These are phyloP conservation scores for Oceanodroma leucorhoa DNA, from an alignment of 2,797 vertebrate genomes.

Conservation along the genomic window DNA sequence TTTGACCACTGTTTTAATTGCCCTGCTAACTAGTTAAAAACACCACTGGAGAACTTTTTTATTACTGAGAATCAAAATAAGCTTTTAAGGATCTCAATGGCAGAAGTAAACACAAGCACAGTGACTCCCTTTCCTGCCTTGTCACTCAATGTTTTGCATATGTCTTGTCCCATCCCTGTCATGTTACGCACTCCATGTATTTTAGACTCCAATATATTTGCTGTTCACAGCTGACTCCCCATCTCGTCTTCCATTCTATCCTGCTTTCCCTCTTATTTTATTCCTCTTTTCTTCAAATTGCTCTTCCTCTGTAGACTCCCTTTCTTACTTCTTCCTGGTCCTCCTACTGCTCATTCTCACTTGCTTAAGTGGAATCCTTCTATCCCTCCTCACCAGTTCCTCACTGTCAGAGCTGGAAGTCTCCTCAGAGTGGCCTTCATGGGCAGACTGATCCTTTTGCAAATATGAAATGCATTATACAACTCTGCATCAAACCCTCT, in stretches of 20 bases:
- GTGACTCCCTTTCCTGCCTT: neutral
- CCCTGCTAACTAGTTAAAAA: neutral
- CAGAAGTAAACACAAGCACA: neutral
- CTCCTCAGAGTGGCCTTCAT: neutral
- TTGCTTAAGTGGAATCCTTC: neutral
- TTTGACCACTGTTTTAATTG: neutral
- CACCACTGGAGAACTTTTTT: neutral
- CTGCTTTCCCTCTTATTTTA: neutral
- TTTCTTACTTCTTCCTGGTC: neutral
- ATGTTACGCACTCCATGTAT: neutral
- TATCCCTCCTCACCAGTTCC: neutral
- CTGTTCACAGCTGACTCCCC: neutral
- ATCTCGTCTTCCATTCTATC: neutral
- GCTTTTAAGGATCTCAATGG: neutral
- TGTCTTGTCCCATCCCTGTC: accelerated
- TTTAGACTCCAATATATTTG: neutral
- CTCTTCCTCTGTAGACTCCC: neutral
- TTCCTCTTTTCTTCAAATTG: neutral
- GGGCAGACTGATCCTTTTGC: neutral
- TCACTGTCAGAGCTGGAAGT: neutral
- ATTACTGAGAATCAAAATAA: neutral
- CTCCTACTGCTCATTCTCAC: neutral
- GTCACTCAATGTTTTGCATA: neutral
- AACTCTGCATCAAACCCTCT: neutral
- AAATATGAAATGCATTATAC: neutral